Conservation (phyloP, 2,888 invertebrate genomes). For the Zaprionus bogoriensis region DNA sequence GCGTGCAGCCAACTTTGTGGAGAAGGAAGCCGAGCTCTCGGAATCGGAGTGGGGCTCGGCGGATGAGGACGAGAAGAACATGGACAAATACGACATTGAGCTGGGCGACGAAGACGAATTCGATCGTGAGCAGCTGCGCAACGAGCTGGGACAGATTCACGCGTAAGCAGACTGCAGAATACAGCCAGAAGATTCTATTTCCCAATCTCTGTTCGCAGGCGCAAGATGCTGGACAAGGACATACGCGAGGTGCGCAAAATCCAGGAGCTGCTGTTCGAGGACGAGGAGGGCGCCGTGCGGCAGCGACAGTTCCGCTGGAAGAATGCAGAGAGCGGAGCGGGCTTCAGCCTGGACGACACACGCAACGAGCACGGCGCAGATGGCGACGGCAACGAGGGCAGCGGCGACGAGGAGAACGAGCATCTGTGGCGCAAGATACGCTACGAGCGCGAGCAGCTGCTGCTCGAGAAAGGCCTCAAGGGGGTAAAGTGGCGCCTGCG, state of each 20-base stretch:
- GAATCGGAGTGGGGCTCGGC: slow-evolving; percentile 95
- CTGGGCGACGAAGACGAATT: slow-evolving; percentile 92
- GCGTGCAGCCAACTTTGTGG: slow-evolving; percentile 89
- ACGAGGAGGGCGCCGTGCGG: slow-evolving; percentile 91
- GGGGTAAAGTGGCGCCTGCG: slow-evolving; percentile 52
- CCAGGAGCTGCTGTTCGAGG: slow-evolving; percentile 94
- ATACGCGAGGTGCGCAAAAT: slow-evolving; percentile 91
- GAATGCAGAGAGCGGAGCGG: slow-evolving; percentile 86
- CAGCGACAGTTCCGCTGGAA: slow-evolving; percentile 94
- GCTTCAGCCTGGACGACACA: slow-evolving; percentile 76
- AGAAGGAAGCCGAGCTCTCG: slow-evolving; percentile 95
- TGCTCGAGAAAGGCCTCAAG: slow-evolving; percentile 83
- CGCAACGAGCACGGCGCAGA: slow-evolving; percentile 79
- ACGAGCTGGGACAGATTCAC: slow-evolving; percentile 93
- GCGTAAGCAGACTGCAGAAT: slow-evolving; percentile 85
- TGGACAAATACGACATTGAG: slow-evolving; percentile 92
- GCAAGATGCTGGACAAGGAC: slow-evolving; percentile 93
- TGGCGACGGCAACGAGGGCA: slow-evolving; percentile 83
- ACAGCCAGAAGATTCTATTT: not conserved
- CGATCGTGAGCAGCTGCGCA: slow-evolving; percentile 89
- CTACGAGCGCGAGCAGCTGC: slow-evolving; percentile 90
- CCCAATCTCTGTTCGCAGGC: slow-evolving; percentile 83
- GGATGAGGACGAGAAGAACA: slow-evolving; percentile 92
- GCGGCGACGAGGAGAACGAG: slow-evolving; percentile 88
- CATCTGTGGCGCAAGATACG: slow-evolving; percentile 91